Percentiles rank a stretch among this genome's conserved stretches.
phyloP scores from a whole-genome alignment of 2,113 vertebrate genomes.

The Hippocampus zosterae region DNA sequence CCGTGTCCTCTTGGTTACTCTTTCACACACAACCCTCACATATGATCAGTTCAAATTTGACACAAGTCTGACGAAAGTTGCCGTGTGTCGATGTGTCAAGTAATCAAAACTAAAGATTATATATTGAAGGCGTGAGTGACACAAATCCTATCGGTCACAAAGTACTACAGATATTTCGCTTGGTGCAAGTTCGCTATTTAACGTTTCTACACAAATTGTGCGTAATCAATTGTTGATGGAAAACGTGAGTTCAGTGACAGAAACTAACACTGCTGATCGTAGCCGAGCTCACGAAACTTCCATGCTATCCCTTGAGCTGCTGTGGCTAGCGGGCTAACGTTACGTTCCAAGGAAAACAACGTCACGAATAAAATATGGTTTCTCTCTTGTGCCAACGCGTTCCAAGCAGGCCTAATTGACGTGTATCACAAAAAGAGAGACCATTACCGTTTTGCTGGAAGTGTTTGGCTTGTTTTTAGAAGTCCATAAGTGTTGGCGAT shows the following conservation, averaged over 20 bases:
- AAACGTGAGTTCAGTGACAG: background rate
- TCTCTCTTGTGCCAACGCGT: background rate
- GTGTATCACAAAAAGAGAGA: background rate
- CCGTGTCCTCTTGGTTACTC: constrained; percentile 44
- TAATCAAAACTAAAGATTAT: background rate
- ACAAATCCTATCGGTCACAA: background rate
- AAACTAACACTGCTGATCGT: background rate
- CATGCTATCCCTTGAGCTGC: background rate
- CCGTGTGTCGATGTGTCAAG: background rate
- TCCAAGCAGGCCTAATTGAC: background rate
- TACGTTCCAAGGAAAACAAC: constrained; percentile 31
- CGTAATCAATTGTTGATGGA: background rate
- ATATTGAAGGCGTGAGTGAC: background rate
- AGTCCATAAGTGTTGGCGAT: constrained; percentile 47
- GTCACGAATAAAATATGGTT: constrained; percentile 3
- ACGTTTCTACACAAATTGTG: background rate
- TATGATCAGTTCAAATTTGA: background rate
- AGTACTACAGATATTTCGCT: background rate
- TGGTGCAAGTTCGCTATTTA: background rate
- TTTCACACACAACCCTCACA: background rate
- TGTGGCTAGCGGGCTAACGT: constrained; percentile 39
- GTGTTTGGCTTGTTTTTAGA: constrained; percentile 40
- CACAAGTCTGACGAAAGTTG: background rate
- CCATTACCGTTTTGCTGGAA: constrained; percentile 35
- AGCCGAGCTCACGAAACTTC: background rate